Conservation (phyloP, 2,113 vertebrate species). For the Terrapene triunguis region DNA sequence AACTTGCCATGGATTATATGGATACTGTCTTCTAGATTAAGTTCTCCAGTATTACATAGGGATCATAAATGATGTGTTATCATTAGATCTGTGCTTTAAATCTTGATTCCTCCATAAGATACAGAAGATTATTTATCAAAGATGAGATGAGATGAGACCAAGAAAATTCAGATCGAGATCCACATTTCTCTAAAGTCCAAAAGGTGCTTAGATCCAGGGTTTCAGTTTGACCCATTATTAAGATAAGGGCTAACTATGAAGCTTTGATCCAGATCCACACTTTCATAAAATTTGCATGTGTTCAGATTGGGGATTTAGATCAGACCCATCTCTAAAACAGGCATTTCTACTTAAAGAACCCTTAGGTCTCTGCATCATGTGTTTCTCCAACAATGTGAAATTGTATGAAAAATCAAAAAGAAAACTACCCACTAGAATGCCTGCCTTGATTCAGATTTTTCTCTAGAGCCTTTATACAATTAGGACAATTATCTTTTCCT, state of each 20-base stretch:
- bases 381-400: background rate
- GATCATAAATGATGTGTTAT: background rate
- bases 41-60: background rate
- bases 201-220: background rate
- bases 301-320: background rate
- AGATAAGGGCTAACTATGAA: background rate
- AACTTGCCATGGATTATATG: background rate
- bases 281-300: background rate
- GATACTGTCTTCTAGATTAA: background rate
- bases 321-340: background rate
- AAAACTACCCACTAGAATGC: background rate
- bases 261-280: background rate
- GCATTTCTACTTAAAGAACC: background rate
- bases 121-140: background rate
- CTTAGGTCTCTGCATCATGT: background rate
- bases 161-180: background rate
- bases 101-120: background rate
- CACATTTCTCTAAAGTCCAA: background rate
- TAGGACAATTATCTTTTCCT: background rate
- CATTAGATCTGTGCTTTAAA: background rate
- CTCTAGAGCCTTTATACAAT: background rate
- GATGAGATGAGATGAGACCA: background rate
- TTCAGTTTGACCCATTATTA: background rate
- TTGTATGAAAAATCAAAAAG: background rate
- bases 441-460: background rate